Base-by-base conservation (phyloP, 1,140 invertebrate species). In the Wasmannia auropunctata region DNA sequence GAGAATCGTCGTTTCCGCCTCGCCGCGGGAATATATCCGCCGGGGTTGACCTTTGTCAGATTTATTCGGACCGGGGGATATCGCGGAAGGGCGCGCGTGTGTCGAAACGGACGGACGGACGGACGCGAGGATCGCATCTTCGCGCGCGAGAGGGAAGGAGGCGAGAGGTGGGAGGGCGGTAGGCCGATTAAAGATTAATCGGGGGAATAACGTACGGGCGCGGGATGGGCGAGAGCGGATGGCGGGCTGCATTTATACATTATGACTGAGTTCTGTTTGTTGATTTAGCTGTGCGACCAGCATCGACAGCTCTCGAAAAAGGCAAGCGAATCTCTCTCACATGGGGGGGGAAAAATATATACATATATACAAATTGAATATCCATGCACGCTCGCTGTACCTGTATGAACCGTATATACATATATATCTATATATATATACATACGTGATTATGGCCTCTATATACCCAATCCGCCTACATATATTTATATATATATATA, bases 301-400 rank as follows among this genome's bases (percentile, higher is more conserved):
- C 51, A 51, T 65, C 60, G 51, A 84, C 56, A 56, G 56, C 56
- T 74, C 81, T 80, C 25, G 34, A 72, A 62, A n/a, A 80, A 67
- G 72, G 28, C 63, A 46, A 86, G 70, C 88, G 69, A 83, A 51
- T 58, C 63, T 86, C 63, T 86, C 74, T 86, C 74, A 79, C 34
- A 49, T 67, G 58, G 43, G 46, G 43, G 63, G 80, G 67, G 8
- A 80, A 54, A 69, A 22, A 62, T 60, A 54, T 63, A 58, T 81
- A 86, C 56, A 86, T 86, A 54, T 51, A 58, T 60, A 72, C 80
- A 80, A 77, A 46, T n/a, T 80, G 87, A 77, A 87, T 92, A 90
- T 91, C 93, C 92, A 93, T 94, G 93, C 94, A 95, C 93, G 94
- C 90, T 94, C 92, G 91, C 93, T 94, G 92, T 94, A 93, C 91